These are phyloP conservation scores for Coenobita brevimanus DNA, from an alignment of 1,140 invertebrate genomes.

Conservation along the genomic window DNA sequence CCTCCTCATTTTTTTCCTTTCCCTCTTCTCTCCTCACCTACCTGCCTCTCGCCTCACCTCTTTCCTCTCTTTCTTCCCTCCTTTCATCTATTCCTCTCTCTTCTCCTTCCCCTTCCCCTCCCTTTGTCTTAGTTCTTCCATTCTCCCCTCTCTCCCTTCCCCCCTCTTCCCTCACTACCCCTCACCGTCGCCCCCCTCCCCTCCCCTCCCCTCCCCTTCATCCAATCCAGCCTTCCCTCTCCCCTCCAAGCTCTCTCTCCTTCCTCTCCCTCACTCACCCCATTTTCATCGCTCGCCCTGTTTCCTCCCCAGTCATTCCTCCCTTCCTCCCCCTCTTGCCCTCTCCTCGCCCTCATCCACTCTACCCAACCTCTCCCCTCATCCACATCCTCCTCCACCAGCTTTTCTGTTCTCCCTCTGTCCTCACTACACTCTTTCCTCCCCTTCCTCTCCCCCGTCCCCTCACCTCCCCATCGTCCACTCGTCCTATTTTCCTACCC, in stretches of 20 bases:
- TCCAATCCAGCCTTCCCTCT: not conserved
- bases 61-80: not conserved
- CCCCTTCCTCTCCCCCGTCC: not conserved
- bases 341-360: not conserved
- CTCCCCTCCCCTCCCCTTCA: not conserved
- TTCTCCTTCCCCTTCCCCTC: too few relatives aligned
- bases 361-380: not conserved
- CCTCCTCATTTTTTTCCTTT: not conserved
- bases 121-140: not conserved
- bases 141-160: not conserved
- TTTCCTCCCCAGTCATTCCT: not conserved
- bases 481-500: not conserved
- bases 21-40: not conserved
- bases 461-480: not conserved
- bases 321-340: not conserved
- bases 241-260: not conserved
- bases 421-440: not conserved
- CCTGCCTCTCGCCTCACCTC: not conserved
- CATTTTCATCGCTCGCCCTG: not conserved
- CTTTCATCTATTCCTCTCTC: not conserved
- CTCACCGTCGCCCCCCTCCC: not conserved
- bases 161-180: too few relatives aligned
- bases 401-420: not conserved
- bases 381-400: not conserved
- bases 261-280: not conserved